Percentiles rank a stretch among this genome's conserved stretches.
These are phyloP conservation scores for Epistrophe eligans DNA, from an alignment of 2,888 invertebrate species.

Conservation along the genomic window DNA sequence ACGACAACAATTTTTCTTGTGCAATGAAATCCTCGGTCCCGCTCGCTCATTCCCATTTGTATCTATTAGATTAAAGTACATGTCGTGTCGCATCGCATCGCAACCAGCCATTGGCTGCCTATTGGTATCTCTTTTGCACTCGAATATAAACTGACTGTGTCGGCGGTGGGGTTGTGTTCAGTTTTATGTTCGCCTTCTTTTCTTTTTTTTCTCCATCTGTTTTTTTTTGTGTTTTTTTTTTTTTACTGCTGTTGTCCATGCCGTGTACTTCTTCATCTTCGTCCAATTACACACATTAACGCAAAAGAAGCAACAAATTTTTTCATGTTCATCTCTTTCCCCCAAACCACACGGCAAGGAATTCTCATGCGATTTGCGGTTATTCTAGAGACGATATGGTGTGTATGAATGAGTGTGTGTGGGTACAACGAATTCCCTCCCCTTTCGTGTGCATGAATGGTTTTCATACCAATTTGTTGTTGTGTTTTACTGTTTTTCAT, in stretches of 20 bases:
- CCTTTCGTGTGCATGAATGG: constrained; percentile 57
- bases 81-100: constrained; percentile 78
- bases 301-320: constrained; percentile 76
- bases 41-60: constrained; percentile 83
- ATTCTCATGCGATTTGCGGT: constrained; percentile 63
- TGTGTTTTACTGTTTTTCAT: constrained; percentile 52
- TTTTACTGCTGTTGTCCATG: constrained; percentile 74
- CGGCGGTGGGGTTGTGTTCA: constrained; percentile 70
- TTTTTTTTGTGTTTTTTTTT: constrained; percentile 59
- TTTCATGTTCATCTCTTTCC: constrained; percentile 76
- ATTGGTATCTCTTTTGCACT: constrained; percentile 69
- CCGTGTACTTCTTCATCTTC: constrained; percentile 73
- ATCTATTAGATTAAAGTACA: constrained; percentile 84
- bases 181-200: constrained; percentile 75
- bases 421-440: constrained; percentile 49
- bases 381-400: constrained; percentile 7
- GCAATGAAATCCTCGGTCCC: constrained; percentile 79
- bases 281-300: constrained; percentile 75
- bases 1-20: constrained; percentile 76
- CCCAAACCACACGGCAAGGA: constrained; percentile 55
- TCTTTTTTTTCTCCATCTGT: constrained; percentile 47
- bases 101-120: constrained; percentile 75
- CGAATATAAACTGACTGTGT: constrained; percentile 3
- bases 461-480: constrained; percentile 47
- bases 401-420: constrained; percentile 47